phyloP scores from a whole-genome alignment of 2,113 vertebrate genomes.

The Channa argus region DNA sequence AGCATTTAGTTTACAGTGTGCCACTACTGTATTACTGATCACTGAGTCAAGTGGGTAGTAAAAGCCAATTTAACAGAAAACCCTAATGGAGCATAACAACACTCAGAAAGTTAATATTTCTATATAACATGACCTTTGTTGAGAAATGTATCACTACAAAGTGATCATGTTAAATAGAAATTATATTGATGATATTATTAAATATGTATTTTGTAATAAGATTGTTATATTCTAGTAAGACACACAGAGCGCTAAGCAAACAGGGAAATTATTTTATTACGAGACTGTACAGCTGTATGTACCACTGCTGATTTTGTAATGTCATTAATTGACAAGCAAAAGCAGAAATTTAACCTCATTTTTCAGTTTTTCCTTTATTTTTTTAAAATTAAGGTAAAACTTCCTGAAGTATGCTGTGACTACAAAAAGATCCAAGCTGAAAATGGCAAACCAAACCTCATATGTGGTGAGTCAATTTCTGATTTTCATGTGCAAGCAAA shows the following conservation, averaged over 20 bases:
- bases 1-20: not conserved
- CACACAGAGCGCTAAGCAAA: constrained; percentile 5
- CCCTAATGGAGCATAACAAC: constrained; percentile 41
- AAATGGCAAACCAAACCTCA: constrained; percentile 26
- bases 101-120: constrained; percentile 48
- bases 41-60: not conserved
- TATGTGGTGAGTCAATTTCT: constrained; percentile 50
- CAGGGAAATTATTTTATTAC: constrained; percentile 8
- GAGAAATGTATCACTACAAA: constrained; percentile 48
- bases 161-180: constrained; percentile 39
- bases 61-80: constrained; percentile 38
- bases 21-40: constrained; percentile 17
- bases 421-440: constrained; percentile 39
- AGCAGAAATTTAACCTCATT: too few species aligned
- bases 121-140: constrained; percentile 31
- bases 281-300: not conserved
- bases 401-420: constrained; percentile 2
- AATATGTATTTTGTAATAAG: constrained; percentile 61
- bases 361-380: not conserved
- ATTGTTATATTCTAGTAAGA: constrained; percentile 20
- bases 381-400: not conserved
- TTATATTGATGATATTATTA: constrained; percentile 48
- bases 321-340: too few species aligned
- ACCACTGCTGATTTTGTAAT: too few species aligned
- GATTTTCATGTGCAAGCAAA: constrained; percentile 43